Conservation (phyloP, 2,888 invertebrate species). For the Tenthredo notha region DNA sequence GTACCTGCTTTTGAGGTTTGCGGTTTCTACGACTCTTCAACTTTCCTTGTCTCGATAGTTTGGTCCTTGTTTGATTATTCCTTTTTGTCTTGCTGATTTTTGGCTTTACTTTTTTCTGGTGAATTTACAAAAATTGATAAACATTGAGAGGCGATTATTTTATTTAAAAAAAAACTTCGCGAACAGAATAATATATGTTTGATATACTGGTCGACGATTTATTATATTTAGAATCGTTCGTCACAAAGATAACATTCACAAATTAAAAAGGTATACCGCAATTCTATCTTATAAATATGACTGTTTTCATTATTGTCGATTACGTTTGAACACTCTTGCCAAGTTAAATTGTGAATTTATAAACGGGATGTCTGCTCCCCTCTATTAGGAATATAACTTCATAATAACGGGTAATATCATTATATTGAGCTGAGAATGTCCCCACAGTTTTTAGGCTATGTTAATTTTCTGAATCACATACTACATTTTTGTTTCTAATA, state of each 20-base stretch:
- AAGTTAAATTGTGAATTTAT: background rate
- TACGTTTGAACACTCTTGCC: background rate
- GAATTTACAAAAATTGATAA: background rate
- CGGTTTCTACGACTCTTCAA: constrained; percentile 72
- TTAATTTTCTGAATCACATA: background rate
- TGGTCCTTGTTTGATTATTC: constrained; percentile 76
- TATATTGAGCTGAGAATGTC: background rate
- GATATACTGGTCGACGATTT: background rate
- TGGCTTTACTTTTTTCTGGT: constrained; percentile 79
- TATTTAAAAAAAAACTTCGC: background rate
- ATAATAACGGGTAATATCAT: background rate
- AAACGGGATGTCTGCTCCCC: background rate
- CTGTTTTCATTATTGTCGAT: background rate
- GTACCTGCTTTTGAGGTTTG: constrained; percentile 67
- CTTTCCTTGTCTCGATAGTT: constrained; percentile 75
- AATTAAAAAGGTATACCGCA: background rate
- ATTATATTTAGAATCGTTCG: background rate
- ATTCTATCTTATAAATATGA: background rate
- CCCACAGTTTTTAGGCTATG: constrained; percentile 11
- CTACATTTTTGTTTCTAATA: background rate
- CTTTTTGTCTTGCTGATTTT: constrained; percentile 77
- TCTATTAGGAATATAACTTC: background rate
- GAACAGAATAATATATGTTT: background rate
- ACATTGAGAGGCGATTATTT: background rate
- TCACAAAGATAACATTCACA: background rate